Evolutionary conservation across 2,888 invertebrate species (phyloP), one percentile per base, ranked within the genome.

Genomic region (Clusia tigrina): DNA sequence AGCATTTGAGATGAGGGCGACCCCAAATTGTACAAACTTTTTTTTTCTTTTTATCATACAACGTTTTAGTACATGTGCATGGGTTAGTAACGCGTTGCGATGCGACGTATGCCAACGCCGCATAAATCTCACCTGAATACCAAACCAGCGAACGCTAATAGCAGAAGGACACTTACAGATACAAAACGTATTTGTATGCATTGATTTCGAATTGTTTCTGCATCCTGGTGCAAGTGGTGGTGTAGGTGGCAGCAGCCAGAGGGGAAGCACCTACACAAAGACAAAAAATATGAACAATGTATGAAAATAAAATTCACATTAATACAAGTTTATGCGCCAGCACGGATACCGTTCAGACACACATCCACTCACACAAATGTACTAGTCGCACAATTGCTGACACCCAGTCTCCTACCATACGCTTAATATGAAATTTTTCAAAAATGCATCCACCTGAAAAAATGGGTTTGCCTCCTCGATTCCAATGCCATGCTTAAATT

Each of bases 131-230:
- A 57, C 26, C 56, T 64, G 60, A 57, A 64, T 60, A 37, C 60
- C 53, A 54, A 59, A n/a, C 48, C 9, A 9, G n/a, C n/a, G n/a
- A 61, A 38, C 66, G 63, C 74, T 72, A 74, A 75, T 71, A 77
- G 48, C 53, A 56, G 69, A 78, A 74, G 75, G 69, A 78, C 74
- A 75, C 67, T 72, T 72, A n/a, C n/a, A n/a, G n/a, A n/a, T n/a
- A n/a, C n/a, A n/a, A n/a, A n/a, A n/a, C n/a, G 67, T 72, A 75
- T 76, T 77, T 73, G 68, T 75, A 78, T 76, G 76, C 76, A 75
- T 77, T 78, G 76, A 76, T 76, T 78, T 77, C 71, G 70, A 74
- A 73, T 73, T 57, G 56, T 32, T 57, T 15, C 53, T 24, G 18
- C 5, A 1, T 24, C 48, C 17, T 32, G 42, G 38, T 37, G 24